Conservation (phyloP, 2,113 vertebrate genomes). For the Nestor notabilis region DNA sequence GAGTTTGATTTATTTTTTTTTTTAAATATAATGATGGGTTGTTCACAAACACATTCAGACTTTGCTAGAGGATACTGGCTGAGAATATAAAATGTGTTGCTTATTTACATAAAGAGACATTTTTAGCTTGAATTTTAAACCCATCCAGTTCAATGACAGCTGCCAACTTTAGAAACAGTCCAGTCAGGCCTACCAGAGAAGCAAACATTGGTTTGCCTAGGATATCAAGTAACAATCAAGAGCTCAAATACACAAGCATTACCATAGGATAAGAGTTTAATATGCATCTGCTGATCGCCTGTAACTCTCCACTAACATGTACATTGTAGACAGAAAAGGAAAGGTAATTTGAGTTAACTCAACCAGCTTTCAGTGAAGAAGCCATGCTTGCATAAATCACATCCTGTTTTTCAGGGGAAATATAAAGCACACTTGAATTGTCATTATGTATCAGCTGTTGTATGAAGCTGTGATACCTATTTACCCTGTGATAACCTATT, state of each 20-base stretch:
- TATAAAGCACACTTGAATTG: background rate
- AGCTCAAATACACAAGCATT: background rate
- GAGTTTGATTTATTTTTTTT: background rate
- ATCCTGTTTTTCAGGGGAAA: background rate
- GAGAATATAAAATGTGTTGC: conserved; percentile 16
- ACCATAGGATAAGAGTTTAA: background rate
- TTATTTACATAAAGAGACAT: conserved; percentile 36
- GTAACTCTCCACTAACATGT: background rate
- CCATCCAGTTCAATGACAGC: conserved; percentile 14
- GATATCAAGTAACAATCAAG: background rate
- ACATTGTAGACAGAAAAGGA: background rate
- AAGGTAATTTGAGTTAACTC: background rate
- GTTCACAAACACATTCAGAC: conserved; percentile 21
- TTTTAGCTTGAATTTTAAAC: conserved; percentile 46
- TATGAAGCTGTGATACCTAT: background rate
- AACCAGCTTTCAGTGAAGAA: background rate
- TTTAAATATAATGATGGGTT: conserved; percentile 46
- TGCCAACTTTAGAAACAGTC: conserved; percentile 14
- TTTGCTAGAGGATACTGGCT: conserved; percentile 1
- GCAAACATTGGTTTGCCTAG: background rate
- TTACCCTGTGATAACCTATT: background rate
- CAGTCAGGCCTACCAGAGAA: background rate
- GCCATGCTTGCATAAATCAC: background rate
- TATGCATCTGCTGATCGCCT: background rate
- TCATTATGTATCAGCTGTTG: background rate